These are phyloP conservation scores for Pygathrix nemaeus DNA, from an alignment of 2,113 vertebrate genomes.

Conservation along the genomic window DNA sequence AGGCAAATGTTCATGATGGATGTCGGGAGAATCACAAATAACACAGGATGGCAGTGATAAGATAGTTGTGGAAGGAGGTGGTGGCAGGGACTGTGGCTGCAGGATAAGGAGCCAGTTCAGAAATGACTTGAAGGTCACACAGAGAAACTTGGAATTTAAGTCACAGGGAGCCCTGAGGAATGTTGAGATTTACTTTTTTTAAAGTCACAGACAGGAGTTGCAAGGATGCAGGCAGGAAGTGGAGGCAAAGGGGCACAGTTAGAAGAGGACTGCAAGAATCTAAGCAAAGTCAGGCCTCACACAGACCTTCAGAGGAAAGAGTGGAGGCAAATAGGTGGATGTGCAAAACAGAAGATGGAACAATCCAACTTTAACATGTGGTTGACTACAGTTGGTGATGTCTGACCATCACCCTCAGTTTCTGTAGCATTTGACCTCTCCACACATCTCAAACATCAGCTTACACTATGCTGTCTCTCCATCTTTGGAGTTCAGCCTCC, in stretches of 20 bases:
- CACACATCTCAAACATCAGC: neutral
- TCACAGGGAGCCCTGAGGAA: neutral
- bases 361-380: neutral
- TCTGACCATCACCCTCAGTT: neutral
- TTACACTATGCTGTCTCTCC: accelerated
- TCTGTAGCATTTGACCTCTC: neutral
- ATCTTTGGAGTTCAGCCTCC: neutral
- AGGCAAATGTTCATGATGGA: no score
- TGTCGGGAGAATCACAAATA: neutral
- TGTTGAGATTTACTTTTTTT: neutral
- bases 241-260: neutral
- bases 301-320: no score
- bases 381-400: neutral
- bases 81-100: no score
- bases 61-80: neutral
- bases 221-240: neutral
- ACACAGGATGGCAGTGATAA: neutral
- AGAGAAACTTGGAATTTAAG: neutral
- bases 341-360: no score
- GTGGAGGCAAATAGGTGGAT: neutral
- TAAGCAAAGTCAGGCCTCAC: neutral
- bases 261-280: neutral
- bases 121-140: neutral
- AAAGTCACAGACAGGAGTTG: neutral
- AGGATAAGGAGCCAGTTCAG: neutral